These are phyloP conservation scores for Anolis carolinensis DNA, from an alignment of 2,113 vertebrate species.

Conservation along the genomic window DNA sequence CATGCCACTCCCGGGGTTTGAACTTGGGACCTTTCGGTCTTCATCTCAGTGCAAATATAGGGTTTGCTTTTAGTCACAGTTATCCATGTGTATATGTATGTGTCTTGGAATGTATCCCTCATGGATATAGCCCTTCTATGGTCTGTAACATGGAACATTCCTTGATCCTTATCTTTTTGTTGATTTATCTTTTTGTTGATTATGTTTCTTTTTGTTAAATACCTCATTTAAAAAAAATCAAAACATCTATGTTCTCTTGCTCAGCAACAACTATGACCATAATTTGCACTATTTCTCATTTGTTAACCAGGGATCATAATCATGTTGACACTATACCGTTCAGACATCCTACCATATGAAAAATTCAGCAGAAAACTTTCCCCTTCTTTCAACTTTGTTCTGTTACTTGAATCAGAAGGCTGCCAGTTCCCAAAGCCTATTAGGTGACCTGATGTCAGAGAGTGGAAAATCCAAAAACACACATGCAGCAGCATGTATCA, in stretches of 20 bases:
- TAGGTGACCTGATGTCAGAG: constrained; percentile 54
- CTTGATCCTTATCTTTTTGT: neutral
- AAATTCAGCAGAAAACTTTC: neutral
- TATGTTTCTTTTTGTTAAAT: too few species aligned
- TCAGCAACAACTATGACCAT: neutral
- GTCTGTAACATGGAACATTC: neutral
- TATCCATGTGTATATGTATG: too few species aligned
- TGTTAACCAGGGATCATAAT: neutral
- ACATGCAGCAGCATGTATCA: constrained; percentile 18
- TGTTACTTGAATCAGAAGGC: constrained; percentile 8
- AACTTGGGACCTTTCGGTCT: too few species aligned
- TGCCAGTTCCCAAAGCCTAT: constrained; percentile 26
- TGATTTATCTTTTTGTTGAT: neutral
- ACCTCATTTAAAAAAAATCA: too few species aligned
- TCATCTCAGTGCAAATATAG: too few species aligned
- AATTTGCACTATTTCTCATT: neutral
- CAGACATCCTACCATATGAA: constrained; percentile 26
- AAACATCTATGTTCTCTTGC: neutral
- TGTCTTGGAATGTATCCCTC: too few species aligned
- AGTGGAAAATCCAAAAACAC: constrained; percentile 30
- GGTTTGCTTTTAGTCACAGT: too few species aligned
- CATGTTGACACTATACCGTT: constrained; percentile 15
- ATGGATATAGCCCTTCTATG: too few species aligned
- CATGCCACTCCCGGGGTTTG: too few species aligned
- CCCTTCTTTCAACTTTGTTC: constrained; percentile 7